These are phyloP conservation scores for Tanypteryx hageni DNA, from an alignment of 2,888 invertebrate species.

Conservation along the genomic window DNA sequence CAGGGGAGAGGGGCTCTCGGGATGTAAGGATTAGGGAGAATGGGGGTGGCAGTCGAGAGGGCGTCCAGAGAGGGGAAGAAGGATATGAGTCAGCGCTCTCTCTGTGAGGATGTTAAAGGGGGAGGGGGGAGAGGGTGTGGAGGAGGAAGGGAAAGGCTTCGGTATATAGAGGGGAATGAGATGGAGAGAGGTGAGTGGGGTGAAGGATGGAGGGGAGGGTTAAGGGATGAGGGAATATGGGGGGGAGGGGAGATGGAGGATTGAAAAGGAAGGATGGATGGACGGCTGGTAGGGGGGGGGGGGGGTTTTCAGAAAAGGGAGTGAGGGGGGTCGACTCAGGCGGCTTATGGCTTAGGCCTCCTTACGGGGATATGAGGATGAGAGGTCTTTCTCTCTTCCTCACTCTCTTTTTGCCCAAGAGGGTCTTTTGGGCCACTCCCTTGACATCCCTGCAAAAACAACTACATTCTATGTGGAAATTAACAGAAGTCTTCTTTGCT, in stretches of 20 bases:
- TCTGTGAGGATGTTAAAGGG: background rate
- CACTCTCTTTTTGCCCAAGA: slow-evolving; percentile 27
- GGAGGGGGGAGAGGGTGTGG: background rate
- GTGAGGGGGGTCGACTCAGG: background rate
- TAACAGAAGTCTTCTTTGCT: slow-evolving; percentile 9
- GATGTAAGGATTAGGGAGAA: background rate
- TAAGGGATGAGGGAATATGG: background rate
- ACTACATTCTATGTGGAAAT: slow-evolving; percentile 19
- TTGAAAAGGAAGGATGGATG: background rate
- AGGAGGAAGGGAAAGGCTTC: too few species aligned
- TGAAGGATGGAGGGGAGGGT: background rate
- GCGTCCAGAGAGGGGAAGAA: background rate
- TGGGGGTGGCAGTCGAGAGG: background rate
- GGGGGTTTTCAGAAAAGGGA: background rate
- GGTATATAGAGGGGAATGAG: background rate
- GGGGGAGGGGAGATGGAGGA: background rate
- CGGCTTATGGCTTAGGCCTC: slow-evolving; percentile 13
- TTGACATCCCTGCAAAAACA: slow-evolving; percentile 25
- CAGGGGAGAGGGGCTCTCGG: background rate
- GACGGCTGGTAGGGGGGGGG: background rate
- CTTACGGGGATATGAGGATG: background rate
- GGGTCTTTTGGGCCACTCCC: slow-evolving; percentile 20
- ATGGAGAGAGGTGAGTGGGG: background rate
- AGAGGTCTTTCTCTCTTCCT: background rate
- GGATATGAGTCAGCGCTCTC: background rate